These are phyloP conservation scores for Scaptomyza tumidula DNA, from an alignment of 2,888 invertebrate species.

Conservation along the genomic window DNA sequence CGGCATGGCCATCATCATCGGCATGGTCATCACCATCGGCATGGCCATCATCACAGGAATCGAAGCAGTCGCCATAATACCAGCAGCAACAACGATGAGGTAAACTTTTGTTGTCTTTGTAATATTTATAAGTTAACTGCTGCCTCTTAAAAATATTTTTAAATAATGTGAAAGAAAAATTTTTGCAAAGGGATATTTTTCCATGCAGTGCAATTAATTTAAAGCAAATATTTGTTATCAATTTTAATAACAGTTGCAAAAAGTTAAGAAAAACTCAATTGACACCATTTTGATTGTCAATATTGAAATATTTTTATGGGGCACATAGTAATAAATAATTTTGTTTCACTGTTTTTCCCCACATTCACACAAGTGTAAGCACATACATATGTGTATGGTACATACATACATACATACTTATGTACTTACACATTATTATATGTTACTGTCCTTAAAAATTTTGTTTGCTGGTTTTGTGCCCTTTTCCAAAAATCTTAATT, in stretches of 20 bases:
- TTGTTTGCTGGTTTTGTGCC: slow-evolving; percentile 16
- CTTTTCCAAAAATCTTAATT: slow-evolving; percentile 9
- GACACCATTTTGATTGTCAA: slow-evolving; percentile 1
- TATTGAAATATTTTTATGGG: slow-evolving; percentile 35
- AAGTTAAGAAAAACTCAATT: background rate
- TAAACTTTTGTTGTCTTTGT: slow-evolving; percentile 45
- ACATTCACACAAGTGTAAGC: slow-evolving; percentile 37
- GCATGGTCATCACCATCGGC: slow-evolving; percentile 27
- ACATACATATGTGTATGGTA: slow-evolving; percentile 8
- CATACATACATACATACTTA: slow-evolving; percentile 7
- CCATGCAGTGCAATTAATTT: too few relatives aligned
- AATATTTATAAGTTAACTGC: slow-evolving; percentile 9
- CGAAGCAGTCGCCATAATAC: slow-evolving; percentile 41
- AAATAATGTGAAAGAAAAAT: too few relatives aligned
- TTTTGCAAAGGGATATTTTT: background rate
- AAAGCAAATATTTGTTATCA: background rate
- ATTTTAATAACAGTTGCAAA: background rate
- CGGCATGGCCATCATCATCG: slow-evolving; percentile 40
- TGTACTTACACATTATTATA: slow-evolving; percentile 5
- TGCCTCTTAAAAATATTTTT: slow-evolving; percentile 27
- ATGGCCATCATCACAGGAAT: slow-evolving; percentile 40
- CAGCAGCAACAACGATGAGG: slow-evolving; percentile 48
- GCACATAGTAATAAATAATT: slow-evolving; percentile 18
- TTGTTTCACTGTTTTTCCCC: slow-evolving; percentile 14
- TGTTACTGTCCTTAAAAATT: slow-evolving; percentile 15